Evolutionary conservation across 2,797 vertebrate genomes (phyloP).

Genomic region (Acrocephalus scirpaceus): DNA sequence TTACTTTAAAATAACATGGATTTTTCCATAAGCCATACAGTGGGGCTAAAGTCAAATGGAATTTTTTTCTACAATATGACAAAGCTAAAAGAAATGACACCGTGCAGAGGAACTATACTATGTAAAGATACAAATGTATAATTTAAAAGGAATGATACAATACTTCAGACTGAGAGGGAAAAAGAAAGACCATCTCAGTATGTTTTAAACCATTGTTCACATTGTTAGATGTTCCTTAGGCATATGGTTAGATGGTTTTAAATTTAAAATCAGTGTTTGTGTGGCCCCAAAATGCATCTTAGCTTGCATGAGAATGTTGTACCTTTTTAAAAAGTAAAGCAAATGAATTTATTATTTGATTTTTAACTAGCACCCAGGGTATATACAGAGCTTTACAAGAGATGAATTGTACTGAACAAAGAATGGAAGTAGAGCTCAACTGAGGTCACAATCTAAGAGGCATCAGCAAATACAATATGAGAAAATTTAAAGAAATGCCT

Average conservation of each 20-base stretch:
- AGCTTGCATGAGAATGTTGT: neutral
- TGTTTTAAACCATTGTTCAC: neutral
- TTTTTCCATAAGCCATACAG: neutral
- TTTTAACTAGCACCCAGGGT: neutral
- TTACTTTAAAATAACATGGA: conserved; percentile 23
- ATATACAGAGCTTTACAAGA: neutral
- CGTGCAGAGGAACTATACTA: neutral
- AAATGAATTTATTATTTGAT: neutral
- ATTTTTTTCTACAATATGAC: neutral
- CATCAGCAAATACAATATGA: neutral
- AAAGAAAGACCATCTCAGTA: neutral
- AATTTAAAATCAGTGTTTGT: conserved; percentile 36
- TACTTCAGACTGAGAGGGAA: neutral
- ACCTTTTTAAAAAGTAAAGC: neutral
- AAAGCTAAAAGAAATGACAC: neutral
- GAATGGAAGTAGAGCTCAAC: neutral
- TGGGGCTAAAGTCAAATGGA: neutral
- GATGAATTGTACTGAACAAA: neutral
- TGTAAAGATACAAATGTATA: neutral
- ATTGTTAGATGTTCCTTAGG: neutral
- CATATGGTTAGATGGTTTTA: conserved; percentile 23
- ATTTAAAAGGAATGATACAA: neutral
- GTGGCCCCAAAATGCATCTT: conserved; percentile 25
- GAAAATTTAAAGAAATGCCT: conserved; percentile 16
- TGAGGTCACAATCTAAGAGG: neutral